Evolutionary conservation across 2,113 vertebrate species (phyloP).

Genomic region (Acanthochromis polyacanthus): DNA sequence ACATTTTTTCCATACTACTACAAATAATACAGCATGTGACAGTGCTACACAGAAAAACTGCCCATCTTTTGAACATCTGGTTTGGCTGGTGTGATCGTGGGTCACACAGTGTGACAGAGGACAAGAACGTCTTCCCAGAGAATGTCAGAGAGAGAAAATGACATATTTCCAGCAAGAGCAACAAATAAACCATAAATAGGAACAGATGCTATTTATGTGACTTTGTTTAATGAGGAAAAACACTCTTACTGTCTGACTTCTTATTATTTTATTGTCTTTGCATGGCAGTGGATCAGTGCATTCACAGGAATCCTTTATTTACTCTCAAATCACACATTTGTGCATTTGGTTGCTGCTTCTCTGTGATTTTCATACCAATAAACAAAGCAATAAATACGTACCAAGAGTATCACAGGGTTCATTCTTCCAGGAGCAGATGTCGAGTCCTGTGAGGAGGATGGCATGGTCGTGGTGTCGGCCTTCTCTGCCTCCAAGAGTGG

Average conservation of each 20-base stretch:
- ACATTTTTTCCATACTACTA: background rate
- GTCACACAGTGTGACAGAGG: conserved; percentile 47
- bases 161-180: conserved; percentile 2
- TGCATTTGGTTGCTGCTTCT: background rate
- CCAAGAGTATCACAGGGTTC: conserved; percentile 93
- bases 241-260: background rate
- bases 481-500: conserved; percentile 86
- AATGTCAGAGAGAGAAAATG: background rate
- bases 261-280: conserved; percentile 1
- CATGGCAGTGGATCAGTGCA: background rate
- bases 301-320: background rate
- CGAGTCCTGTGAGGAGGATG: conserved; percentile 91
- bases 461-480: conserved; percentile 92
- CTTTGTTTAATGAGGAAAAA: background rate
- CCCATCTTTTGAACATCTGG: conserved; percentile 58
- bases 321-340: background rate
- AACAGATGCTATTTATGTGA: background rate
- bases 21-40: background rate
- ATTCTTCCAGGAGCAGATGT: conserved; percentile 96
- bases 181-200: conserved; percentile 19
- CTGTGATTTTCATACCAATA: background rate
- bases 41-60: conserved; percentile 23
- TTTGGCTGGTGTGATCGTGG: conserved; percentile 31
- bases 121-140: conserved; percentile 48
- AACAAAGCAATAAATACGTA: conserved; percentile 55